Conservation (phyloP, 2,888 invertebrate species). For the Catocala nupta region DNA sequence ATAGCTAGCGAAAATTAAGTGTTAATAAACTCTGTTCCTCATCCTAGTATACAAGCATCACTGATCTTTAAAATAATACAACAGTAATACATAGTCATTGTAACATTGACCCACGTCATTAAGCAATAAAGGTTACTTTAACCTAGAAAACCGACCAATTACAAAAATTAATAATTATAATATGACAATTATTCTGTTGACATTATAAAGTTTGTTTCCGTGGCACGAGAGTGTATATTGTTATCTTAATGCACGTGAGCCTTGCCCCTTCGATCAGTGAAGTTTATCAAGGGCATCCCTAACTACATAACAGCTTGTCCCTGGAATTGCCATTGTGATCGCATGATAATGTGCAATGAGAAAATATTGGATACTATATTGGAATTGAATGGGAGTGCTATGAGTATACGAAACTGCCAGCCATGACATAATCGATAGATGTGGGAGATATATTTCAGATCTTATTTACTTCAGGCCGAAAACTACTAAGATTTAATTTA, state of each 20-base stretch:
- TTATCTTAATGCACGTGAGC: background rate
- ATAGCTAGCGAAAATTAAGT: no score
- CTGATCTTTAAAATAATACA: background rate
- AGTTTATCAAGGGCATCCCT: constrained; percentile 37
- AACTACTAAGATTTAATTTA: no score
- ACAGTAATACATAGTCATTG: no score
- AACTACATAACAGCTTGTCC: constrained; percentile 34
- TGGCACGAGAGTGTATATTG: constrained; percentile 12
- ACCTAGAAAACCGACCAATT: no score
- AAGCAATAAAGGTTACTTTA: no score
- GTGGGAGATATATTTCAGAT: no score
- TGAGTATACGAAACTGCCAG: background rate
- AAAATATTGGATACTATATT: constrained; percentile 27
- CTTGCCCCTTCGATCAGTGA: constrained; percentile 32
- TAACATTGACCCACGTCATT: no score
- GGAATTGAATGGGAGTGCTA: constrained; percentile 7
- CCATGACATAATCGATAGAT: no score
- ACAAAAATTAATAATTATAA: no score
- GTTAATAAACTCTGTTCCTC: no score
- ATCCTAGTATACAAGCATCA: background rate
- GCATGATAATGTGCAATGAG: constrained; percentile 39
- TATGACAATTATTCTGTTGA: constrained; percentile 13
- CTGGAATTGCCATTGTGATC: constrained; percentile 36
- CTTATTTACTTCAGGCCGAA: no score
- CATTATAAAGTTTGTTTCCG: constrained; percentile 38